Evolutionary conservation across 2,797 vertebrate species (phyloP).

Genomic region (Alosa sapidissima): DNA sequence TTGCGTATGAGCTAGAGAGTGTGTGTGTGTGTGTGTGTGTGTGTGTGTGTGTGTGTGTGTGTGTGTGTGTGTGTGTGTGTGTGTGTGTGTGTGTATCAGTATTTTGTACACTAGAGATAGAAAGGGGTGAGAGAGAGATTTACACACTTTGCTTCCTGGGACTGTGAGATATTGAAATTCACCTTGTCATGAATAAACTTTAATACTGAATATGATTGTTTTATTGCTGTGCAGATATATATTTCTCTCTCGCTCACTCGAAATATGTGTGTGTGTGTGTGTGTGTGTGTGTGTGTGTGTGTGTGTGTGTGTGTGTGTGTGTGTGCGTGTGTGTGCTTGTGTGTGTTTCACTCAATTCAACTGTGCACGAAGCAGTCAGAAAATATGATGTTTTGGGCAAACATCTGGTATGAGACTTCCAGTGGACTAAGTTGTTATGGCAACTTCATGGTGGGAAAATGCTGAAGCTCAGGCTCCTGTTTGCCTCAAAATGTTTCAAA

Average conservation of each 20-base stretch:
- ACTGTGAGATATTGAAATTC: slow-evolving; percentile 2
- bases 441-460: slow-evolving; percentile 9
- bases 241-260: slow-evolving; percentile 2
- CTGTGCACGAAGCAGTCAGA: not conserved
- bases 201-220: not conserved
- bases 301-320: not conserved
- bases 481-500: not conserved
- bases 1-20: not conserved
- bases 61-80: not conserved
- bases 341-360: not conserved
- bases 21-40: not conserved
- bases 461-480: not conserved
- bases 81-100: not conserved
- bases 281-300: not conserved
- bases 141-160: not conserved
- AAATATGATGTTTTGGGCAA: slow-evolving; percentile 13
- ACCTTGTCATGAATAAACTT: not conserved
- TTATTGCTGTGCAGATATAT: not conserved
- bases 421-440: not conserved
- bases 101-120: not conserved
- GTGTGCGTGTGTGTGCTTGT: not conserved
- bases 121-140: not conserved
- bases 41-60: not conserved
- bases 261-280: not conserved
- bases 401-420: not conserved